A percentile compares a stretch with the other conserved stretches of the same genome.
Conservation (phyloP, 2,888 invertebrate genomes). For the Heterodera filipjevi region DNA sequence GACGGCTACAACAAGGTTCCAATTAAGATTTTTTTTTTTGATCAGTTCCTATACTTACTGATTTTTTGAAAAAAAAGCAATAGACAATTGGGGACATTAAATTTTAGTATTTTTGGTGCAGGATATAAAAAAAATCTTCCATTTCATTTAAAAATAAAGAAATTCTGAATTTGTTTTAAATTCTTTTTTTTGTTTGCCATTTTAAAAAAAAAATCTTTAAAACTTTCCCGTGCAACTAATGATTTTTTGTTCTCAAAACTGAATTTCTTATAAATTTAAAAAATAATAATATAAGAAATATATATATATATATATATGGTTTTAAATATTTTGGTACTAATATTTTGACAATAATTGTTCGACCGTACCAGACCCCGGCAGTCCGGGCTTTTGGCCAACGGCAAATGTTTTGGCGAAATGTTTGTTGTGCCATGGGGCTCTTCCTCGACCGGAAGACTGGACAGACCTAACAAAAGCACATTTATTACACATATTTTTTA, state of each 20-base stretch:
- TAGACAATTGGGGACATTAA: no score
- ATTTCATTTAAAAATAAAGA: background rate
- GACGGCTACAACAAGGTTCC: slow-evolving; percentile 10
- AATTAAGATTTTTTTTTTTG: no score
- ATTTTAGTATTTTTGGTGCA: no score
- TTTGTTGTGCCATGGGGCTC: background rate
- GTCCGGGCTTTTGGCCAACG: slow-evolving; percentile 28
- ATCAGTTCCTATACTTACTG: no score
- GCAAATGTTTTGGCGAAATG: slow-evolving; percentile 20
- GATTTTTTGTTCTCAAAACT: no score
- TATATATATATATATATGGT: background rate
- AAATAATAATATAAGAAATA: background rate
- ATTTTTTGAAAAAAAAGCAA: no score
- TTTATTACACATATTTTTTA: background rate
- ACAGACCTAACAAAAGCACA: background rate
- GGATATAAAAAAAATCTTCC: no score
- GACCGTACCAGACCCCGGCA: slow-evolving; percentile 24
- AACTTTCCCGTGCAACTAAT: no score
- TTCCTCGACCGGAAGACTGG: background rate
- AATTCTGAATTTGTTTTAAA: background rate
- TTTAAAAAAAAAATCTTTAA: background rate
- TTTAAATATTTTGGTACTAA: background rate
- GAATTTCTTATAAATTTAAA: no score
- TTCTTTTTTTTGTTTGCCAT: no score
- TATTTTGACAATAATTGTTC: background rate